These are phyloP conservation scores for Tetrapedia diversipes DNA, from an alignment of 2,888 invertebrate genomes.

Conservation along the genomic window DNA sequence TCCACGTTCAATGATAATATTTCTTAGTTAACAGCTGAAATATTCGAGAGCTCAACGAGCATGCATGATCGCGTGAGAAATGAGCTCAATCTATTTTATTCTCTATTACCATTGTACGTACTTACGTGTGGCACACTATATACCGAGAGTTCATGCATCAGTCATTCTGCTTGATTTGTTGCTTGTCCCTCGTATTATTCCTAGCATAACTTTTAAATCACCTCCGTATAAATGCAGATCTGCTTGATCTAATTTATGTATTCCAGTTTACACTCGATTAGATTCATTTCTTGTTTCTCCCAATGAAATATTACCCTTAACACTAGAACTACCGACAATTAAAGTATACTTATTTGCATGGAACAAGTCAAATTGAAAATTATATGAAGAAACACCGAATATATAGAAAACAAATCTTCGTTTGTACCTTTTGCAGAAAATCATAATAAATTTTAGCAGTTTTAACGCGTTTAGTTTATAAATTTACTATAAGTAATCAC, in stretches of 20 bases:
- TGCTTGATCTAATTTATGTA: background rate
- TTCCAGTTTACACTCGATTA: background rate
- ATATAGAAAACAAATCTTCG: too few relatives aligned
- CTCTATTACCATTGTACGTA: background rate
- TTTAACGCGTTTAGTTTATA: too few relatives aligned
- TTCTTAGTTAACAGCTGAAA: background rate
- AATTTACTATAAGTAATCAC: too few relatives aligned
- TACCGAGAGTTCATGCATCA: background rate
- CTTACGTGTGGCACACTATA: background rate
- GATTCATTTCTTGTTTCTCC: too few relatives aligned
- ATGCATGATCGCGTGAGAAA: background rate
- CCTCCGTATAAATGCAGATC: too few relatives aligned
- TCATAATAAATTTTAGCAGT: too few relatives aligned
- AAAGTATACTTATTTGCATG: background rate
- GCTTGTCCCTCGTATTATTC: constrained; percentile 1
- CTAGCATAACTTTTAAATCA: background rate
- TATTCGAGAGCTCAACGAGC: background rate
- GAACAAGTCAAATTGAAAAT: too few relatives aligned
- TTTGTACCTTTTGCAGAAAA: too few relatives aligned
- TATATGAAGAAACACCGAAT: too few relatives aligned
- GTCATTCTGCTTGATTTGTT: constrained; percentile 4
- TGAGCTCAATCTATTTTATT: background rate
- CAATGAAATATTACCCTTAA: too few relatives aligned
- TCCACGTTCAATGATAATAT: too few relatives aligned
- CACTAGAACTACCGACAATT: background rate